Evolutionary conservation across 2,113 vertebrate species (phyloP).

Genomic region (Edolisoma coerulescens): DNA sequence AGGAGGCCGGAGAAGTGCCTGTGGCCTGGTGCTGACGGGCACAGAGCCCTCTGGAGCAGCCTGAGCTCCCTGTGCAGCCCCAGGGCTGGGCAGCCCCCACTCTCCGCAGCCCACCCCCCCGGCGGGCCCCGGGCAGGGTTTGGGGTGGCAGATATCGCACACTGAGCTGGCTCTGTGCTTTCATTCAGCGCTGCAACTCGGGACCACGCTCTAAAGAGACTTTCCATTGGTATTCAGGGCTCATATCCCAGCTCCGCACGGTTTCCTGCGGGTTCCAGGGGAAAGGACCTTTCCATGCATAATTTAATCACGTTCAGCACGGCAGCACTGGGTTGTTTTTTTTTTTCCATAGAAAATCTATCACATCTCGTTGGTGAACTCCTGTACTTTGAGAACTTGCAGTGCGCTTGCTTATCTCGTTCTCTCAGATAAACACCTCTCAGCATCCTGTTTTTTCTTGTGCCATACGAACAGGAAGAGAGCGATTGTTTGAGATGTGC

Average conservation of each 20-base stretch:
- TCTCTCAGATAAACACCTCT: constrained; percentile 61
- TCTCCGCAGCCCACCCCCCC: neutral
- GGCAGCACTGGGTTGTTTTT: neutral
- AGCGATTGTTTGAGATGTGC: constrained; percentile 63
- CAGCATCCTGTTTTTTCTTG: constrained; percentile 68
- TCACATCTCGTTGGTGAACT: neutral
- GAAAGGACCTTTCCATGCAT: neutral
- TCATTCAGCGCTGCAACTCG: neutral
- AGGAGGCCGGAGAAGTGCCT: neutral
- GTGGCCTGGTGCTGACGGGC: neutral
- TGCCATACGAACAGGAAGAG: constrained; percentile 65
- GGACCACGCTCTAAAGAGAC: neutral
- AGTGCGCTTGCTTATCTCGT: constrained; percentile 47
- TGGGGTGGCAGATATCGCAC: neutral
- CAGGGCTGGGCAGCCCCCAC: neutral
- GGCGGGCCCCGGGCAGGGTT: neutral
- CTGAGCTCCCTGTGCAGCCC: neutral
- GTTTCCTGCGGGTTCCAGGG: neutral
- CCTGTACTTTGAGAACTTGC: neutral
- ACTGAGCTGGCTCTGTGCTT: neutral
- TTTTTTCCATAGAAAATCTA: neutral
- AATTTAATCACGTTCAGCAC: neutral
- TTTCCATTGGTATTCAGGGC: constrained; percentile 35
- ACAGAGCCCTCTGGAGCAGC: neutral
- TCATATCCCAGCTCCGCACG: neutral